Evolutionary conservation across 2,888 invertebrate species (phyloP), one percentile per base, ranked within the genome.

Genomic region (Drosophila sordidula): DNA sequence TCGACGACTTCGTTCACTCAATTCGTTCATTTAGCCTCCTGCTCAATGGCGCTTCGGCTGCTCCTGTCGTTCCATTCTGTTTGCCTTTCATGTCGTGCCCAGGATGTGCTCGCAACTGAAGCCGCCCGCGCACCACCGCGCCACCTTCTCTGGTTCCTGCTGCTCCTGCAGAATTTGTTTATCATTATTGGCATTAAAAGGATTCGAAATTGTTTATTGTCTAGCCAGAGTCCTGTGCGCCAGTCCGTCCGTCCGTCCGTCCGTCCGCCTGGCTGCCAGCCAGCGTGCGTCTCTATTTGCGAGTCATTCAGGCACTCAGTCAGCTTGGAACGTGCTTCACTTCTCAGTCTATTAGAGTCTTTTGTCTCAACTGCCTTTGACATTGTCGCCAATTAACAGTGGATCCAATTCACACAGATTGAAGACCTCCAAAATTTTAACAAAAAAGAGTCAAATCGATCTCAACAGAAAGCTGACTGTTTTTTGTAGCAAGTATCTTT

Each of bases 111-210:
- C 22, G 32, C 22, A 38, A 49, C 39, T 34, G 61, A 59, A 25
- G 67, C 47, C 59, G 38, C 16, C 16, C 51, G 26, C 14, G 22
- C 22, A 3, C 22, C 55, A 47, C 46, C 46, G 26, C 41, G 50
- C 34, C 22, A 32, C 16, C 29, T 22, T 29, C 29, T 3, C 3
- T 9, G 29, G 29, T 8, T 29, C 9, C 34, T 34, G 34, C 29
- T 59, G 54, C 54, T 73, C 36, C 70, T 66, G 61, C 61, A 79
- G 84, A 87, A 86, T 86, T 88, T 86, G 89, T 88, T 84, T 88
- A 86, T 88, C 89, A 86, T 89, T 86, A 86, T 88, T 88, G 85
- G 85, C 89, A 88, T 87, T 87, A 79, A 86, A 85, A 88, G 85
- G 87, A 87, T 88, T 87, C 88, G 87, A 81, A 87, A 88, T 86